Evolutionary conservation across 2,888 invertebrate genomes (phyloP).

Genomic region (Syrista parreyssii): DNA sequence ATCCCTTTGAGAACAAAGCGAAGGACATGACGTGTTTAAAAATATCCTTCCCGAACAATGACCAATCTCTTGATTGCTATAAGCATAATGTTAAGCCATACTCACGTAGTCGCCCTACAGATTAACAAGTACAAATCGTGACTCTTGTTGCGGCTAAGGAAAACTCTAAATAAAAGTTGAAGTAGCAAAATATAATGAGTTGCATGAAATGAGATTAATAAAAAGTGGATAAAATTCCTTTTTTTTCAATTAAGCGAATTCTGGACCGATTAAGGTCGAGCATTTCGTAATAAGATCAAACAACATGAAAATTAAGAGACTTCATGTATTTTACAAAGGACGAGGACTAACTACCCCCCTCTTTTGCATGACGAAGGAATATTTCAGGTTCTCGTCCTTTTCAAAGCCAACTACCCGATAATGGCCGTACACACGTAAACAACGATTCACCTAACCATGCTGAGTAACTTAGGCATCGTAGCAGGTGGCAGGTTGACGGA

Average conservation of each 20-base stretch:
- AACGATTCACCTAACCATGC: neutral
- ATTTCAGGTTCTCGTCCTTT: neutral
- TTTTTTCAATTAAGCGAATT: neutral
- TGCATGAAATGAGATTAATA: neutral
- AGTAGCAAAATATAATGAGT: neutral
- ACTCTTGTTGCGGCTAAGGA: neutral
- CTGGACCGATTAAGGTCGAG: too few species aligned
- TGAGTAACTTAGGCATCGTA: neutral
- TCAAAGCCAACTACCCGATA: neutral
- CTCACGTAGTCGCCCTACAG: neutral
- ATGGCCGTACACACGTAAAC: neutral
- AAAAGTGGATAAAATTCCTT: neutral
- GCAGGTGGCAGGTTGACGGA: neutral
- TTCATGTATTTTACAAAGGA: neutral
- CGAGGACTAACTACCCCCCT: neutral
- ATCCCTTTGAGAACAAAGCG: slow-evolving; percentile 51
- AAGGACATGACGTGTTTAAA: neutral
- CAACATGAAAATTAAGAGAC: neutral
- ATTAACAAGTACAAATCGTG: neutral
- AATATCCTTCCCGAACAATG: slow-evolving; percentile 44
- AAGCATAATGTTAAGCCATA: slow-evolving; percentile 44
- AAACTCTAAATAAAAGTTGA: neutral
- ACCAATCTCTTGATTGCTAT: slow-evolving; percentile 49
- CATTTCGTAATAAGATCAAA: too few species aligned
- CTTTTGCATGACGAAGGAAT: neutral